Evolutionary conservation across 2,888 invertebrate species (phyloP).

Genomic region (Xylocampa areola): DNA sequence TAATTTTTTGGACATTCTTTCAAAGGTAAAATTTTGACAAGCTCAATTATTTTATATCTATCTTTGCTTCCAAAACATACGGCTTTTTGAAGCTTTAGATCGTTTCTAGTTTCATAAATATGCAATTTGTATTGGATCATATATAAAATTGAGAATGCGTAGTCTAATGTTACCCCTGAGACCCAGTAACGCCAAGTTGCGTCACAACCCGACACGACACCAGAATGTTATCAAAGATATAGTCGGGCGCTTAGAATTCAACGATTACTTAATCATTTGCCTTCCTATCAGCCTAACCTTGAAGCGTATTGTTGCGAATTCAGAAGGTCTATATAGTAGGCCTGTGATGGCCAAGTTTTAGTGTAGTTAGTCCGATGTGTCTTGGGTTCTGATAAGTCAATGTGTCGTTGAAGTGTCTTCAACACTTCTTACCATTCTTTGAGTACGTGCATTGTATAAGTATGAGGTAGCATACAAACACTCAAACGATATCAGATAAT

Average conservation of each 20-base stretch:
- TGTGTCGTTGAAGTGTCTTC: slow-evolving; percentile 20
- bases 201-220: slow-evolving; percentile 59
- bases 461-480: not conserved
- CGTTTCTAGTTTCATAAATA: not conserved
- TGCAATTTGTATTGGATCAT: not conserved
- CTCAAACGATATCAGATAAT: not conserved
- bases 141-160: slow-evolving; percentile 6
- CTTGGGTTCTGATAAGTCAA: slow-evolving; percentile 17
- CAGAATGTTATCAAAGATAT: slow-evolving; percentile 62
- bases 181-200: slow-evolving; percentile 56
- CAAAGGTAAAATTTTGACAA: too few species aligned
- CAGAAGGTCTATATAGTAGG: slow-evolving; percentile 18
- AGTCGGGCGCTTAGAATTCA: slow-evolving; percentile 49
- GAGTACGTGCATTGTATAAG: slow-evolving; percentile 3
- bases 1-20: not conserved
- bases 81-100: not conserved
- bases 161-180: slow-evolving; percentile 35
- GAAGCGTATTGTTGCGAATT: slow-evolving; percentile 40
- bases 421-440: slow-evolving; percentile 15
- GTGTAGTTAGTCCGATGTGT: slow-evolving; percentile 8
- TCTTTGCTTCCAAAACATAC: not conserved
- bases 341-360: slow-evolving; percentile 11
- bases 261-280: slow-evolving; percentile 64
- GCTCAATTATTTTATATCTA: not conserved
- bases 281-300: slow-evolving; percentile 58